Conservation (phyloP, 1,140 invertebrate genomes). For the Pseudoatta argentina region DNA sequence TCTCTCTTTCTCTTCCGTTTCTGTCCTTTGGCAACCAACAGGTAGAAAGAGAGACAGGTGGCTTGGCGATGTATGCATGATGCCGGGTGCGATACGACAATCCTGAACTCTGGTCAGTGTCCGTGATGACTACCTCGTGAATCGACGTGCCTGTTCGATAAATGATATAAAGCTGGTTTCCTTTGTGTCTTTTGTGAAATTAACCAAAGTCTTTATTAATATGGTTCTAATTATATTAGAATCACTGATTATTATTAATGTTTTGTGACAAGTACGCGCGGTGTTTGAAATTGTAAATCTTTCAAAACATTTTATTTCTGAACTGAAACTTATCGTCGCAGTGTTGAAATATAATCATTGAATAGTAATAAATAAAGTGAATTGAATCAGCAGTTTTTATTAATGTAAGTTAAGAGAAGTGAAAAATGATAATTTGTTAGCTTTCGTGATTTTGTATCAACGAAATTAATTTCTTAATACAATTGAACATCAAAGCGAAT, state of each 20-base stretch:
- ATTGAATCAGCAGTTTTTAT: not conserved
- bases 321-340: not conserved
- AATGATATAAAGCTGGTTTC: constrained; percentile 3
- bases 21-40: constrained; percentile 70
- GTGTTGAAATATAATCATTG: constrained; percentile 13
- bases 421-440: not conserved
- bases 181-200: not conserved
- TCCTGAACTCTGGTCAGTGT: constrained; percentile 77
- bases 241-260: not conserved
- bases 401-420: constrained; percentile 10
- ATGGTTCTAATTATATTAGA: not conserved
- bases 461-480: not conserved
- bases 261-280: not conserved
- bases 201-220: not conserved
- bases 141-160: constrained; percentile 63
- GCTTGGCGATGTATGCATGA: constrained; percentile 78
- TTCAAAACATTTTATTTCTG: not conserved
- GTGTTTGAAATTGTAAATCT: not conserved
- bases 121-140: constrained; percentile 74
- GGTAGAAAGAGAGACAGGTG: constrained; percentile 82
- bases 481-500: constrained; percentile 7
- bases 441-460: not conserved
- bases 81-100: constrained; percentile 78
- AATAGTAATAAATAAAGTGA: constrained; percentile 5
- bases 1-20: constrained; percentile 63